Percentiles rank a stretch among this genome's conserved stretches.
phyloP scores from a whole-genome alignment of 2,888 invertebrate species.

The Hydriomena furcata region DNA sequence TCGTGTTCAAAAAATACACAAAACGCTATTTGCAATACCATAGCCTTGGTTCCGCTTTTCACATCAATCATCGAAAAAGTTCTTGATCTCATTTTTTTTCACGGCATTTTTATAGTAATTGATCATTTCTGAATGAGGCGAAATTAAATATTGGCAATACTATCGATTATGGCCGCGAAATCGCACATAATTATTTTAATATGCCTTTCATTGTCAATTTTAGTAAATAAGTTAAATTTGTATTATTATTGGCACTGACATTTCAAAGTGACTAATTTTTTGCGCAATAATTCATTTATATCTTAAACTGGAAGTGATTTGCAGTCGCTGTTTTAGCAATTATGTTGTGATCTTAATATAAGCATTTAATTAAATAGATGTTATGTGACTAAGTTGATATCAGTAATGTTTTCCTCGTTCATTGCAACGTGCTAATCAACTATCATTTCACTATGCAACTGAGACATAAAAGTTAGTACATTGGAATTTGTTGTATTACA shows the following conservation, averaged over 20 bases:
- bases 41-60: slow-evolving; percentile 23
- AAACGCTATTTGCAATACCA: slow-evolving; percentile 6
- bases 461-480: too few relatives aligned
- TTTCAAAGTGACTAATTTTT: slow-evolving; percentile 5
- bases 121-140: slow-evolving; percentile 3
- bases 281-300: background rate
- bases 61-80: slow-evolving; percentile 15
- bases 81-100: slow-evolving; percentile 26
- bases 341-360: too few relatives aligned
- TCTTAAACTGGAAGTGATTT: background rate
- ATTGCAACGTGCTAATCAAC: background rate
- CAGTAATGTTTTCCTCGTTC: slow-evolving; percentile 4
- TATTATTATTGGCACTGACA: slow-evolving; percentile 5
- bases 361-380: background rate
- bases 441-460: slow-evolving; percentile 1
- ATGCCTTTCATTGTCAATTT: slow-evolving; percentile 11
- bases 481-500: too few relatives aligned
- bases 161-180: slow-evolving; percentile 10
- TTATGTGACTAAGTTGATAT: slow-evolving; percentile 5
- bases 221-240: background rate
- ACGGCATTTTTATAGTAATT: slow-evolving; percentile 13
- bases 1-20: background rate
- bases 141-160: slow-evolving; percentile 5
- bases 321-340: too few relatives aligned
- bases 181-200: slow-evolving; percentile 11